These are phyloP conservation scores for Isaurus tuberculatus DNA, from an alignment of 92 coral and sea anemone genomes.

Conservation along the genomic window DNA sequence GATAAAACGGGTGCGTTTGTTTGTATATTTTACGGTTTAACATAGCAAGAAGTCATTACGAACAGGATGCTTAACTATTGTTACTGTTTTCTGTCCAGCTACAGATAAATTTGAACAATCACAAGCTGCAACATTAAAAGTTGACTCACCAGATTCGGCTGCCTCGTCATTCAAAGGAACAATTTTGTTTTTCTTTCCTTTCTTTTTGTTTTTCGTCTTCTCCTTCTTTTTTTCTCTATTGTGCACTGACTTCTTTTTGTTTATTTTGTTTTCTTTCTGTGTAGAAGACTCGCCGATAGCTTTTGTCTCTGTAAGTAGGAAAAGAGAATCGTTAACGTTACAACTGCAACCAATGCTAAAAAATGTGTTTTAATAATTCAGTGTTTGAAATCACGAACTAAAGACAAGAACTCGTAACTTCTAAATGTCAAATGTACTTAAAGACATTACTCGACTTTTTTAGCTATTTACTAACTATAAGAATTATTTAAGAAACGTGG, in stretches of 20 bases:
- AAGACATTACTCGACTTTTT: no score
- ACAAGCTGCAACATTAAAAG: neutral
- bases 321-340: neutral
- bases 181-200: neutral
- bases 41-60: no score
- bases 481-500: no score
- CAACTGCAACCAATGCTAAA: neutral
- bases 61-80: no score
- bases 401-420: no score
- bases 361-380: no score
- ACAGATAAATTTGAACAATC: neutral
- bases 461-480: no score
- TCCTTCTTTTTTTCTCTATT: neutral
- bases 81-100: no score
- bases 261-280: neutral
- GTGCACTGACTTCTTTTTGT: neutral
- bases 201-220: slow-evolving; percentile 23
- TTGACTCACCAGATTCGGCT: neutral
- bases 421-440: no score
- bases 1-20: no score
- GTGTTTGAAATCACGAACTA: no score
- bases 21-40: no score
- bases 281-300: neutral
- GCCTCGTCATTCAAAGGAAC: neutral
- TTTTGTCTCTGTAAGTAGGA: neutral